Evolutionary conservation across 2,888 invertebrate genomes (phyloP).

Genomic region (Trichopoda pennipes): DNA sequence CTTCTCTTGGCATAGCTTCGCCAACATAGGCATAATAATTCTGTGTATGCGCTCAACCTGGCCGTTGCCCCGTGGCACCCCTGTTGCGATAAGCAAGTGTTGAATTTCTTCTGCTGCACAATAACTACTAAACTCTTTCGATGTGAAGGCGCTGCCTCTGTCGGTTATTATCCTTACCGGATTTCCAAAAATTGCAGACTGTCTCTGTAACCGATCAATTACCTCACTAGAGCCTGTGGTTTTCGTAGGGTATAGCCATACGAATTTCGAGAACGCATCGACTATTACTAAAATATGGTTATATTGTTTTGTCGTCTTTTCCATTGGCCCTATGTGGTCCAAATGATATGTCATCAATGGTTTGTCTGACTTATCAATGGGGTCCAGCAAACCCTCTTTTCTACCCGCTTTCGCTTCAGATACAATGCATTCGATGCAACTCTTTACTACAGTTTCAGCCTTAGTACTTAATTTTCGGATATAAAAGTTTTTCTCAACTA

Average conservation of each 20-base stretch:
- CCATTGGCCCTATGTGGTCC: slow-evolving; percentile 12
- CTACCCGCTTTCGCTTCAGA: not conserved
- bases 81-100: not conserved
- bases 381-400: not conserved
- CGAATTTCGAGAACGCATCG: slow-evolving; percentile 5
- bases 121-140: not conserved
- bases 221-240: not conserved
- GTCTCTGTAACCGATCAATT: not conserved
- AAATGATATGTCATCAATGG: slow-evolving; percentile 73
- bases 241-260: slow-evolving; percentile 1
- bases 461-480: slow-evolving; percentile 62
- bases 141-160: not conserved
- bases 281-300: slow-evolving; percentile 7
- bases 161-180: not conserved
- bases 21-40: not conserved
- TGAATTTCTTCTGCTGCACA: not conserved
- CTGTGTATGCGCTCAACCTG: slow-evolving; percentile 2
- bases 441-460: slow-evolving; percentile 4
- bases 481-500: slow-evolving; percentile 58
- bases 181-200: not conserved
- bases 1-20: not conserved
- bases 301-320: slow-evolving; percentile 6
- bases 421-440: no score
- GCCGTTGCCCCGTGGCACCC: not conserved
- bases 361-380: not conserved